phyloP scores from a whole-genome alignment of 2,888 invertebrate genomes.

The Theristus sp. region DNA sequence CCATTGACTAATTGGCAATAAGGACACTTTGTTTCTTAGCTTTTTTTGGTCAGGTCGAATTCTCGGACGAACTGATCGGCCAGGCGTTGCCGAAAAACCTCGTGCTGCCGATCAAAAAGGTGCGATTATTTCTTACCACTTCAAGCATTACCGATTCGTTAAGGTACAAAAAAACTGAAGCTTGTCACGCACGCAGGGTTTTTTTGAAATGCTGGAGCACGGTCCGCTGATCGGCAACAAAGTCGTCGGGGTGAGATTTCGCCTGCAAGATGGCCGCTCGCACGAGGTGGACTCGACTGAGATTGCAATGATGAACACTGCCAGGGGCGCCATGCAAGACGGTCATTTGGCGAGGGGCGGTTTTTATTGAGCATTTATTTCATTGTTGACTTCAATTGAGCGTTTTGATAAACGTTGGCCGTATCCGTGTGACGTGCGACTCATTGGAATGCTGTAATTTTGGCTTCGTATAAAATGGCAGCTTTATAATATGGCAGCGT shows the following conservation, averaged over 20 bases:
- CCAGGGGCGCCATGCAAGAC: constrained; percentile 75
- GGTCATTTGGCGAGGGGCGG: constrained; percentile 37
- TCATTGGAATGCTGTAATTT: no score
- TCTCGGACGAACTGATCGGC: constrained; percentile 73
- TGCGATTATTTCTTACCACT: constrained; percentile 10
- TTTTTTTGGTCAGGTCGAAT: constrained; percentile 43
- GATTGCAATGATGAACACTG: constrained; percentile 72
- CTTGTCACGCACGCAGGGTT: no score
- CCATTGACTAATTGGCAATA: no score
- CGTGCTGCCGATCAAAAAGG: constrained; percentile 68
- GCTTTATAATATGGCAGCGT: no score
- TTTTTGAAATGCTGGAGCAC: constrained; percentile 57
- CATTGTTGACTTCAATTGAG: no score
- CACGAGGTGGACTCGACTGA: constrained; percentile 97
- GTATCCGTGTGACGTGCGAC: no score
- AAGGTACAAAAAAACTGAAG: no score
- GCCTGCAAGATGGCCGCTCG: constrained; percentile 53
- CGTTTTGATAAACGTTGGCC: no score
- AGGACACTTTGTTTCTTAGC: no score
- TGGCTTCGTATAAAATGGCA: no score
- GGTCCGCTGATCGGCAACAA: constrained; percentile 60
- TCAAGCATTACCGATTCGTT: background rate
- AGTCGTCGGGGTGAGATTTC: constrained; percentile 66
- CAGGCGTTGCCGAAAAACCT: constrained; percentile 84
- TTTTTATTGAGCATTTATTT: no score